phyloP scores from a whole-genome alignment of 2,113 vertebrate species.

The Porphyrio hochstetteri region DNA sequence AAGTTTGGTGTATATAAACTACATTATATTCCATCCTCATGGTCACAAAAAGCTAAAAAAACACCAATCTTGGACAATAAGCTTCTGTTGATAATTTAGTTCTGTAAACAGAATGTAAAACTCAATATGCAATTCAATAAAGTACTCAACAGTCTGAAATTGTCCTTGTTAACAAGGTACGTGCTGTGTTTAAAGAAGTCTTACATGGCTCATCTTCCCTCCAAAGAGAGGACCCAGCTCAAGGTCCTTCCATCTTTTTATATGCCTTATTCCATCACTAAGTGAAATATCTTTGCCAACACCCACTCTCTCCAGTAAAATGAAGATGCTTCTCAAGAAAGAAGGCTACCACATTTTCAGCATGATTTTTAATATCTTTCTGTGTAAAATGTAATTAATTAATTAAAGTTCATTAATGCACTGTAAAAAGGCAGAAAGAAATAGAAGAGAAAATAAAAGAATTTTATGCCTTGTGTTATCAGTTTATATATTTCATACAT shows the following conservation, averaged over 20 bases:
- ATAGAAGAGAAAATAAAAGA: not conserved
- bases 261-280: not conserved
- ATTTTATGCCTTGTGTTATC: not conserved
- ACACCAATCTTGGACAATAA: not conserved
- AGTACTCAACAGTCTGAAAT: not conserved
- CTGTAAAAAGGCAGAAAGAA: not conserved
- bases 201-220: not conserved
- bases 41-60: not conserved
- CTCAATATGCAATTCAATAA: not conserved
- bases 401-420: not conserved
- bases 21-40: not conserved
- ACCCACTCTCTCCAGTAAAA: not conserved
- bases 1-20: not conserved
- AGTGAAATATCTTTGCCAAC: not conserved
- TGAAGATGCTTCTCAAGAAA: not conserved
- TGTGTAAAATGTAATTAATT: not conserved
- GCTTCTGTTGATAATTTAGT: not conserved
- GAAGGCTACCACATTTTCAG: not conserved
- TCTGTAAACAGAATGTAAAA: not conserved
- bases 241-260: not conserved
- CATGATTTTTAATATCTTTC: not conserved
- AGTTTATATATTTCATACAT: not conserved
- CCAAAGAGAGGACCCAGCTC: not conserved
- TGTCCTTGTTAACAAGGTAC: not conserved
- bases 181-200: not conserved